Percentiles rank a stretch among this genome's conserved stretches.
These are phyloP conservation scores for Theristicus caerulescens DNA, from an alignment of 2,113 vertebrate species.

Conservation along the genomic window DNA sequence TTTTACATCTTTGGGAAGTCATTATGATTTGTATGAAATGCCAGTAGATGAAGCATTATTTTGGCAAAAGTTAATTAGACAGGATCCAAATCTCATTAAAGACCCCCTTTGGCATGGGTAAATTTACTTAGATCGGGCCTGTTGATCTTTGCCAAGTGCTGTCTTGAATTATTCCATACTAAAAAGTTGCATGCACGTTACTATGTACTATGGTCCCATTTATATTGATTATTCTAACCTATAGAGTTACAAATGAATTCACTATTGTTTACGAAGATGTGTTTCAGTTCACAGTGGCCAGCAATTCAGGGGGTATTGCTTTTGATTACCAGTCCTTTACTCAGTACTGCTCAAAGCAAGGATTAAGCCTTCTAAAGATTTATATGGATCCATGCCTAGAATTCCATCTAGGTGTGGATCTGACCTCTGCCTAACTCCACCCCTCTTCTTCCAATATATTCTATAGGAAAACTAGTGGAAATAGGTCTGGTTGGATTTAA, in stretches of 20 bases:
- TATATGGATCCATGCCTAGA: neutral
- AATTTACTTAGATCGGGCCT: neutral
- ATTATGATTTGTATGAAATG: neutral
- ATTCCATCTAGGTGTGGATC: neutral
- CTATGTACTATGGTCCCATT: neutral
- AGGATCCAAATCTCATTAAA: neutral
- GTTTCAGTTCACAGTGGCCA: neutral
- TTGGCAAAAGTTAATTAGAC: neutral
- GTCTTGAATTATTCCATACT: neutral
- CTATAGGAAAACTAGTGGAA: neutral
- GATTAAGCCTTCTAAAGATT: neutral
- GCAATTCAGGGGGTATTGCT: neutral
- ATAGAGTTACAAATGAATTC: neutral
- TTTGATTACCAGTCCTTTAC: neutral
- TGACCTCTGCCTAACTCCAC: neutral
- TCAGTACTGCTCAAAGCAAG: neutral
- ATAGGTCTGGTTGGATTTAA: neutral
- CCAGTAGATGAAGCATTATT: neutral
- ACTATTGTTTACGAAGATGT: neutral
- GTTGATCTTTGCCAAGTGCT: slow-evolving; percentile 3
- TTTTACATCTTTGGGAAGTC: neutral
- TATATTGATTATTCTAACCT: neutral
- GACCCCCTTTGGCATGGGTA: neutral
- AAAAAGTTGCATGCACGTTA: neutral
- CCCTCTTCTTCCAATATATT: neutral